phyloP scores from a whole-genome alignment of 2,888 invertebrate species.

The Allygus modestus region DNA sequence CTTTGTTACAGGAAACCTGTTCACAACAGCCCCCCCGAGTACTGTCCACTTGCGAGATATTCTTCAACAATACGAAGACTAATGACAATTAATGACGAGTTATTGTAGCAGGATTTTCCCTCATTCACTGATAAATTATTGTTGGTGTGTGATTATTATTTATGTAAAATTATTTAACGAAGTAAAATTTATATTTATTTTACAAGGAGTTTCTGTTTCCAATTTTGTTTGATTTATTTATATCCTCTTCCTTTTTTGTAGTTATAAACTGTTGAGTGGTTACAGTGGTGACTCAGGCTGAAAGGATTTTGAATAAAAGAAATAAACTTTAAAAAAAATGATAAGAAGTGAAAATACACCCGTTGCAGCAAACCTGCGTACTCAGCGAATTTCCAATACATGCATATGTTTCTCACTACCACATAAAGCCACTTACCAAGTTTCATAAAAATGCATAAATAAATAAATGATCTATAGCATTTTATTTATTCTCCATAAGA shows the following conservation, averaged over 20 bases:
- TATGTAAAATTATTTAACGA: constrained; percentile 41
- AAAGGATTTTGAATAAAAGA: too few species aligned
- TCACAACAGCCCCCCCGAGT: constrained; percentile 80
- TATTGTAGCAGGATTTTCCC: constrained; percentile 13
- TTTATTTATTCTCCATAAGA: too few species aligned
- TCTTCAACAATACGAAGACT: constrained; percentile 61
- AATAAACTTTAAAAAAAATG: too few species aligned
- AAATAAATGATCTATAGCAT: too few species aligned
- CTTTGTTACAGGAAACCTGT: constrained; percentile 78
- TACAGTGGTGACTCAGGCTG: too few species aligned
- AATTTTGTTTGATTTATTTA: not conserved
- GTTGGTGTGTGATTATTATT: constrained; percentile 44
- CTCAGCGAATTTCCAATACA: too few species aligned
- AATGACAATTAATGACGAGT: not conserved
- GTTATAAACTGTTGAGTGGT: too few species aligned
- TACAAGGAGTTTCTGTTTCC: not conserved
- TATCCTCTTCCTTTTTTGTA: not conserved
- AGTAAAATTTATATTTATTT: constrained; percentile 56
- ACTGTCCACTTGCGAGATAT: constrained; percentile 74
- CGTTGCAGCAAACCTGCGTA: too few species aligned
- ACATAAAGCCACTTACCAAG: too few species aligned
- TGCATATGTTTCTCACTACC: too few species aligned
- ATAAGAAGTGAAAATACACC: too few species aligned
- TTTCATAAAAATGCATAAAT: too few species aligned
- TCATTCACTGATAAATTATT: constrained; percentile 30